Percentiles rank a stretch among this genome's conserved stretches.
phyloP scores from a whole-genome alignment of 2,797 vertebrate species.

The Hapalemur alaotrensis region DNA sequence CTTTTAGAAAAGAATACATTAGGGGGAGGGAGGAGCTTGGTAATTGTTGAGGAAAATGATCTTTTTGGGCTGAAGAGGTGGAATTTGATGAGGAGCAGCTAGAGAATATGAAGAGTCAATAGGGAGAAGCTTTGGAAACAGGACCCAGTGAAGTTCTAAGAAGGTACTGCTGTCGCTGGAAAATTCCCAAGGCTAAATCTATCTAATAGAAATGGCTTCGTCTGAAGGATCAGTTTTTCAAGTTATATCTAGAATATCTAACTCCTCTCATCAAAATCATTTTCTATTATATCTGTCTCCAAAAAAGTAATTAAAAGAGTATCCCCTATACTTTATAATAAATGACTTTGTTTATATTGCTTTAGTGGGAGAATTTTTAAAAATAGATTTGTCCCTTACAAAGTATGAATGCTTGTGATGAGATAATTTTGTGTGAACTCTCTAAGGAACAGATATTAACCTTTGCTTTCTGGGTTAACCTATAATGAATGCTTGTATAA shows the following conservation, averaged over 20 bases:
- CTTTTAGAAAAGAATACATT: background rate
- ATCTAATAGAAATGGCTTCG: background rate
- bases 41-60: background rate
- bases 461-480: conserved; percentile 51
- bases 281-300: background rate
- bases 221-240: background rate
- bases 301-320: conserved; percentile 4
- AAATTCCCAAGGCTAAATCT: background rate
- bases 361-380: background rate
- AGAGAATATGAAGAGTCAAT: background rate
- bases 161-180: background rate
- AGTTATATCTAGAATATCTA: background rate
- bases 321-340: background rate
- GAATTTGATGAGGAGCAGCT: background rate
- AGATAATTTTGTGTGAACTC: conserved; percentile 16
- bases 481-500: background rate
- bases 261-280: background rate
- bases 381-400: conserved; percentile 12
- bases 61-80: background rate
- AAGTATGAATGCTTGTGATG: background rate
- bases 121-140: background rate
- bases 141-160: background rate
- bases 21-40: background rate
- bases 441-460: conserved; percentile 27
- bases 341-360: background rate